Conservation (phyloP, 2,113 vertebrate species). For the Dipodomys stephensi region DNA sequence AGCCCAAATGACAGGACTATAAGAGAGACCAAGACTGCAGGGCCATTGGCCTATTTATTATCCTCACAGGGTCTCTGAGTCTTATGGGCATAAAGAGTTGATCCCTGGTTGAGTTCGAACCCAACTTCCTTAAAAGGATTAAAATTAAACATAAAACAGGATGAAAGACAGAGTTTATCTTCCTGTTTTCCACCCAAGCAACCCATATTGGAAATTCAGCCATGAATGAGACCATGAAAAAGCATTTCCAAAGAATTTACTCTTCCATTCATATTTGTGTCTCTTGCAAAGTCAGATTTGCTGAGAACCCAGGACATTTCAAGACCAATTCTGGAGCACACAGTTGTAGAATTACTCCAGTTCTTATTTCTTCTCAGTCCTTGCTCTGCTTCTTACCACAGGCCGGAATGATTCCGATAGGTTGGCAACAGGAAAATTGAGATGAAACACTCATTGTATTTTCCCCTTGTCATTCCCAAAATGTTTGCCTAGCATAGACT, state of each 20-base stretch:
- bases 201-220: background rate
- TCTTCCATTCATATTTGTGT: no score
- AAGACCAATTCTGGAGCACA: background rate
- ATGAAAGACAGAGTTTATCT: background rate
- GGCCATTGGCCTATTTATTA: background rate
- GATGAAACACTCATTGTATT: constrained; percentile 77
- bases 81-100: background rate
- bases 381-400: background rate
- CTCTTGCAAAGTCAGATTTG: background rate
- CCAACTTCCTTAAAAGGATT: constrained; percentile 33
- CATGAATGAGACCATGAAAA: background rate
- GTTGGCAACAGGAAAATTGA: constrained; percentile 66
- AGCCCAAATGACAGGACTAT: background rate
- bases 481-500: constrained; percentile 56
- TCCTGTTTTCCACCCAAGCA: constrained; percentile 28
- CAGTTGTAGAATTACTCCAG: background rate
- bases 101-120: background rate
- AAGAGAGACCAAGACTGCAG: background rate
- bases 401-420: constrained; percentile 26
- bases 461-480: constrained; percentile 71
- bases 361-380: constrained; percentile 33
- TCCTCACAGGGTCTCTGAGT: background rate
- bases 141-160: constrained; percentile 20
- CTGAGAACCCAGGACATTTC: constrained; percentile 33
- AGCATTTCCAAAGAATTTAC: background rate